Evolutionary conservation across 2,888 invertebrate species (phyloP).

Genomic region (Gnatocerus cornutus): DNA sequence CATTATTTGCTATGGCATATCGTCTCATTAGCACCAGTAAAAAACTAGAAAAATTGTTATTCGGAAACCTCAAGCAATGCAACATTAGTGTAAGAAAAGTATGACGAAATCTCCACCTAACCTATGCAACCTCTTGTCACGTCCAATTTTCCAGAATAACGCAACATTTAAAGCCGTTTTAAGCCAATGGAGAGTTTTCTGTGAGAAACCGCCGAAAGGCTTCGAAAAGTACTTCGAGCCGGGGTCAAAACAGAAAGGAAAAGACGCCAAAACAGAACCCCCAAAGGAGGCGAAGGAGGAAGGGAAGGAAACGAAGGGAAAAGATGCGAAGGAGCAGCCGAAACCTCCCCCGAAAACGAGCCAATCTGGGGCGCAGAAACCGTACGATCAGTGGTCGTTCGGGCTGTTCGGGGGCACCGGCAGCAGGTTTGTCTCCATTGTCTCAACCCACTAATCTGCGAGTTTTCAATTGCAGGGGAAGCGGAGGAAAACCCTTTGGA

Average conservation of each 20-base stretch:
- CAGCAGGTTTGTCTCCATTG: slow-evolving; percentile 62
- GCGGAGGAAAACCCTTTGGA: slow-evolving; percentile 78
- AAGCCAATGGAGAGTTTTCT: slow-evolving; percentile 78
- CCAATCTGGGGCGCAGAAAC: slow-evolving; percentile 64
- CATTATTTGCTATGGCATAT: slow-evolving; percentile 75
- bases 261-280: slow-evolving; percentile 68
- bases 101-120: slow-evolving; percentile 55
- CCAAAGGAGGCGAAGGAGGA: slow-evolving; percentile 61
- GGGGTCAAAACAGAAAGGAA: slow-evolving; percentile 67
- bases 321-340: slow-evolving; percentile 67
- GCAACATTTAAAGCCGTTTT: slow-evolving; percentile 74
- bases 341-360: slow-evolving; percentile 68
- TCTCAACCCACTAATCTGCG: too few relatives aligned
- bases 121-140: slow-evolving; percentile 47
- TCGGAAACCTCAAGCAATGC: slow-evolving; percentile 65
- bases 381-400: slow-evolving; percentile 73
- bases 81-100: slow-evolving; percentile 65
- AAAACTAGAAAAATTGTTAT: slow-evolving; percentile 73
- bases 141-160: slow-evolving; percentile 70
- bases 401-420: slow-evolving; percentile 72
- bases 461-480: slow-evolving; percentile 67
- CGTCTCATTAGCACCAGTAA: slow-evolving; percentile 75
- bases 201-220: slow-evolving; percentile 91
- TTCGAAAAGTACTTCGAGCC: slow-evolving; percentile 94
- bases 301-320: slow-evolving; percentile 63